These are phyloP conservation scores for Oscheius sp. DNA, from an alignment of 2,888 invertebrate species.

Conservation along the genomic window DNA sequence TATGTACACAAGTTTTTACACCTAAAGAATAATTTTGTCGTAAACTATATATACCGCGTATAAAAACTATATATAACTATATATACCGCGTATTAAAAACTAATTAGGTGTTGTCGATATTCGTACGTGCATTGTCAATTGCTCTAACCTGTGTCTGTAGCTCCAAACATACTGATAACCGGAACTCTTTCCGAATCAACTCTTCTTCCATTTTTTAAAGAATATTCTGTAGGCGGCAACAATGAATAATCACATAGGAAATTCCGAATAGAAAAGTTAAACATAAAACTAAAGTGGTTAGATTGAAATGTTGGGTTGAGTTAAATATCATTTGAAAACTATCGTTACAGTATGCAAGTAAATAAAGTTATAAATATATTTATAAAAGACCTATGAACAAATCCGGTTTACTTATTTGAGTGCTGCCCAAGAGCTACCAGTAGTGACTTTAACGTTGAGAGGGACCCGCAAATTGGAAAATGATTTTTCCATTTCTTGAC, in stretches of 20 bases:
- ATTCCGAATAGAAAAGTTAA: constrained; percentile 23
- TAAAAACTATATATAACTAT: background rate
- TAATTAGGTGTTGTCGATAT: background rate
- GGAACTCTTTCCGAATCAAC: constrained; percentile 9
- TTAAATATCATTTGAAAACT: too few species aligned
- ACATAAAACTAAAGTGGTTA: background rate
- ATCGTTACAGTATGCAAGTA: too few species aligned
- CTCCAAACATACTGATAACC: constrained; percentile 33
- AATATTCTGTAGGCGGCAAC: constrained; percentile 7
- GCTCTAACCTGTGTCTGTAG: constrained; percentile 14
- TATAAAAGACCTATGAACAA: constrained; percentile 16
- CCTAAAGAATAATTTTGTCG: constrained; percentile 37
- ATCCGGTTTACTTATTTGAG: constrained; percentile 35
- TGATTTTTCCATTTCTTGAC: constrained; percentile 46
- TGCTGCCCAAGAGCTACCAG: constrained; percentile 48
- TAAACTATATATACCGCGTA: background rate
- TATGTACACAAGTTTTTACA: constrained; percentile 63
- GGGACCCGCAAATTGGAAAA: constrained; percentile 49
- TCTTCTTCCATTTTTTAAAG: background rate
- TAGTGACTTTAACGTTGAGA: constrained; percentile 47
- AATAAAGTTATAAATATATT: too few species aligned
- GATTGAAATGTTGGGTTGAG: background rate
- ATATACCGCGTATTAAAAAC: background rate
- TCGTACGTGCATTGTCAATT: background rate
- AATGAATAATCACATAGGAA: constrained; percentile 36